Base-by-base conservation (phyloP, 2,888 invertebrate species). In the Drosophila anomalata region DNA sequence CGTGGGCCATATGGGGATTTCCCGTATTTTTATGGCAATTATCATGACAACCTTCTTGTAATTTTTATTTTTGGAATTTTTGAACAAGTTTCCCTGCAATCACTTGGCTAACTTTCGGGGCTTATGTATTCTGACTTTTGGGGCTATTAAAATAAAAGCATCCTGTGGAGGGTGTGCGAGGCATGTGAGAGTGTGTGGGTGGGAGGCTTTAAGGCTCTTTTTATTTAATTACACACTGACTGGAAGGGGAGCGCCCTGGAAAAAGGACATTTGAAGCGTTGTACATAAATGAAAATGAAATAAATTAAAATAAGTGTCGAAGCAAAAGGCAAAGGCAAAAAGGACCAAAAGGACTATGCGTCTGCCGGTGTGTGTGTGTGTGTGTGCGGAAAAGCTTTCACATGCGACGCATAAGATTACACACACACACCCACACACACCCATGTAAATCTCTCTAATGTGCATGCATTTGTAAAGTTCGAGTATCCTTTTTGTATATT, bases 391-490 rank as follows among this genome's bases (percentile, higher is more conserved):
- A 67, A 62, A 72, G 56, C 68, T 57, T 75, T 83, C 78, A 77
- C 81, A 81, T 79, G 79, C 77, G 81, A 77, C 85, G 85, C 85
- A 81, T 73, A 79, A 79, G 77, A 85, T 82, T 77, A 74, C 76
- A 66, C 76, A 50, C 69, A 75, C 66, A 67, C 67, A 75, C 66
- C 65, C 67, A 61, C 55, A 62, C 31, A 50, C 26, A 9, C 48
- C 36, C 52, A 67, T 44, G 65, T 33, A 75, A 77, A 63, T 72
- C 72, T 72, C 65, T 71, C 85, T 87, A 85, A 89, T 89, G 87
- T 89, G 79, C 75, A 88, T 89, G 89, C 89, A 89, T 89, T 89
- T 88, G 78, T 87, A 83, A 87, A 75, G 76, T 89, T 87, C 83
- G 78, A 84, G 79, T 73, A 83, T 86, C 73, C 81, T 77, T 88